phyloP scores from a whole-genome alignment of 2,888 invertebrate species.

The Serrognathus titanus region DNA sequence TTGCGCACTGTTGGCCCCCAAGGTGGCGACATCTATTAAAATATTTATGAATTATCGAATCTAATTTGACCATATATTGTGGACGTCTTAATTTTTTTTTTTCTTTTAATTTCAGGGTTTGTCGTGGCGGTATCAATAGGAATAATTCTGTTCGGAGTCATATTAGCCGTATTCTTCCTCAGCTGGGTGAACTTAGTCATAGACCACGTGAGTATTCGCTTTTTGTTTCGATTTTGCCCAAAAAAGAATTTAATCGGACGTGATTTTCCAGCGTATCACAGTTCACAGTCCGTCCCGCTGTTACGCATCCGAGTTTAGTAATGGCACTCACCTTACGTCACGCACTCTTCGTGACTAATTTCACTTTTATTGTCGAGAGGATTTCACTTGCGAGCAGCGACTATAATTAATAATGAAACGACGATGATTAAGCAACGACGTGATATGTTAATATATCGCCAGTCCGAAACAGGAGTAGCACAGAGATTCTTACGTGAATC shows the following conservation, averaged over 20 bases:
- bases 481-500: too few relatives aligned
- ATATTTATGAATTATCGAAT: too few relatives aligned
- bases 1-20: too few relatives aligned
- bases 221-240: neutral
- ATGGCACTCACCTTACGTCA: neutral
- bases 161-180: conserved; percentile 75
- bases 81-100: conserved; percentile 8
- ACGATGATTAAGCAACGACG: neutral
- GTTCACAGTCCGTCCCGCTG: neutral
- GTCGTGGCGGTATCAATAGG: conserved; percentile 72
- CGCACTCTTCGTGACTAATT: neutral
- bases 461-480: too few relatives aligned
- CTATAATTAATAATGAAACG: neutral
- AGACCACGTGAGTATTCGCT: conserved; percentile 63
- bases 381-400: neutral
- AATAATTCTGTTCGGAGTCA: conserved; percentile 69
- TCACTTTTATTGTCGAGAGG: neutral
- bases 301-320: neutral
- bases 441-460: too few relatives aligned
- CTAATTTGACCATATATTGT: too few relatives aligned
- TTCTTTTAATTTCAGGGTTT: conserved; percentile 67
- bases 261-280: neutral
- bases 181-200: conserved; percentile 70
- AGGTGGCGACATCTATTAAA: too few relatives aligned
- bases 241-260: neutral